Base-by-base conservation (phyloP, 2,113 vertebrate genomes). In the Channa maculata region DNA sequence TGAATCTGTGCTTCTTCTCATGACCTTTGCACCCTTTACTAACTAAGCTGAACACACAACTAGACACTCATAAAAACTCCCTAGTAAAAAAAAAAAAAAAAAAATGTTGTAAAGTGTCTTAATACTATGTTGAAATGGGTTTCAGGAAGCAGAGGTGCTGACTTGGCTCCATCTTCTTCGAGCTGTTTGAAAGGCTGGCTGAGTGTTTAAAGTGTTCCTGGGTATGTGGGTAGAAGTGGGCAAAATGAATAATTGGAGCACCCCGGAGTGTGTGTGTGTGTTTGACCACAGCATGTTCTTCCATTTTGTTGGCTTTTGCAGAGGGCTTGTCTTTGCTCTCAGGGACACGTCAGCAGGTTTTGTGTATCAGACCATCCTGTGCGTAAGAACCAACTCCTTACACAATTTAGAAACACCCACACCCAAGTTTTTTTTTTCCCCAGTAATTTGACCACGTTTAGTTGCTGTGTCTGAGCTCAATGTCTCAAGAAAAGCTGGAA, bases 81-180 rank as follows among this genome's bases (percentile, higher is more conserved):
- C 54, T 43, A 3, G n/a, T 68, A 15, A 57, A 59, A 24, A 13
- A 68, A 11, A 57, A 38, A 10, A 83, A 72, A 54, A 33, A 65
- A n/a, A n/a, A n/a, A n/a, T n/a, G n/a, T 74, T 79, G 69, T 61
- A 54, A 82, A 84, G 33, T 43, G 8, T 54, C 13, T 51, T 48
- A 15, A 65, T 14, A 41, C 14, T 44, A n/a, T 81, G 72, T 80
- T 73, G 74, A 82, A 91, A 86, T 62, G 8, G n/a, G 24, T 79
- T 84, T 81, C 68, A 84, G 81, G 84, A 89, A 87, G 69, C 49
- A 65, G 38, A 83, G 43, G 5, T 66, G 78, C 88, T 86, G 80
- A 89, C 48, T 80, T 14, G 0, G 48, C 75, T 79, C 44, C 34
- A 1, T 10, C 0, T 1, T 5, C 52, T 43, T 55, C 33, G 54